Conservation (phyloP, 2,113 vertebrate species). For the Taxidea taxus region DNA sequence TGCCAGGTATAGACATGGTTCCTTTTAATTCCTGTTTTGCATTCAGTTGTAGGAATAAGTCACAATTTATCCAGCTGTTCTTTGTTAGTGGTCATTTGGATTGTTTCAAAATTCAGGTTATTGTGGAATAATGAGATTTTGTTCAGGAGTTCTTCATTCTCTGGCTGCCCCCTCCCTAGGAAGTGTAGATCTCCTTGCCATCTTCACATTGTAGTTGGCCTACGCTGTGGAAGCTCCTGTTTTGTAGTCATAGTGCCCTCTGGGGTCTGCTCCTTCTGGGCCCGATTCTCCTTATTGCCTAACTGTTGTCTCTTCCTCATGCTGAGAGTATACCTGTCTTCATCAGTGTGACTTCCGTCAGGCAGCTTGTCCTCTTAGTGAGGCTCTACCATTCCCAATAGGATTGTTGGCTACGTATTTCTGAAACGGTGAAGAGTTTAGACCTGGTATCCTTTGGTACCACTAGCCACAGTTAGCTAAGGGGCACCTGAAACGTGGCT, state of each 20-base stretch:
- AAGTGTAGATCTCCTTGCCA: neutral
- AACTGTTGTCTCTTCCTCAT: neutral
- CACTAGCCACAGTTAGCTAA: neutral
- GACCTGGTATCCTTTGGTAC: too few relatives aligned
- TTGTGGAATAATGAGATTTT: neutral
- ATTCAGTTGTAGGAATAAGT: neutral
- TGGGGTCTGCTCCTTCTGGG: neutral
- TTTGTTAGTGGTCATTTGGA: neutral
- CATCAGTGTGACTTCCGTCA: neutral
- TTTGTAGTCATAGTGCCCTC: neutral
- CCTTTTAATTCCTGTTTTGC: neutral
- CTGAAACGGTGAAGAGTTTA: neutral
- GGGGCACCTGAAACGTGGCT: neutral
- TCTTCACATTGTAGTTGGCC: neutral
- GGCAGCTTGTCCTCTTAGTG: neutral
- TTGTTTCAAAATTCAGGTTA: neutral
- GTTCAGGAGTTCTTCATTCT: neutral
- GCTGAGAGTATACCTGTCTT: neutral
- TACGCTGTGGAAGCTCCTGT: neutral
- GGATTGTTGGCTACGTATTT: neutral
- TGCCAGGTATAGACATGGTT: neutral
- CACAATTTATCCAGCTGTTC: neutral
- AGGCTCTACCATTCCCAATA: neutral
- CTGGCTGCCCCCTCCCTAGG: neutral
- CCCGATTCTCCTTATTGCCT: neutral